Evolutionary conservation across 2,797 vertebrate species (phyloP), one percentile per base, ranked within the genome.

Genomic region (Syngnathus rostellatus): DNA sequence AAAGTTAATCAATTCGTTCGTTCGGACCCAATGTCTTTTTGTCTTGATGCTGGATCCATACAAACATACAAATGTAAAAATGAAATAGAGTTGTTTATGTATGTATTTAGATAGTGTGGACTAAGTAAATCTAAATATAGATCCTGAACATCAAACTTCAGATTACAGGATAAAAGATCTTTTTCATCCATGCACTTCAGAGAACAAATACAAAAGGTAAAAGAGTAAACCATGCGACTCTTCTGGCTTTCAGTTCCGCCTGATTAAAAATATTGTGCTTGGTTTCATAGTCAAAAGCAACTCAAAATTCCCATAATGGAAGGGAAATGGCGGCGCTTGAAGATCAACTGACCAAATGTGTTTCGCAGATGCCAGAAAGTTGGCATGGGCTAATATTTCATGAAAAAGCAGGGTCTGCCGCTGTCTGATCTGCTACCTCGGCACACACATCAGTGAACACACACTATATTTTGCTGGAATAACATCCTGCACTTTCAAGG

Each of bases 151-250:
- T 41, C 17, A 61, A 77, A 66, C 69, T 70, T 68, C 70, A 71
- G 75, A 83, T 78, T 87, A 81, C 67, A 75, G 79, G 80, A 87
- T 87, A 78, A 88, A 88, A 87, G 70, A 72, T 19, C 5, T 41
- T 41, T 41, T 39, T 41, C 58, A 41, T 41, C 68, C 55, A 10
- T 38, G 72, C 69, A 61, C 66, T 72, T 63, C 63, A 79, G 67
- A 67, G 53, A 77, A 45, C 46, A 61, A 43, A 5, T 12, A 11
- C 53, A 62, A 45, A 46, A 45, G 12, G 16, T 38, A 57, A 43
- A 79, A 58, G 59, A 41, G 3, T 7, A 23, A 23, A 43, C 40
- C n/a, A 8, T 25, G 60, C 1, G 39, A 64, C 12, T 17, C 2
- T 14, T 16, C 12, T 12, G 6, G 53, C 23, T 25, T 57, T 37